Evolutionary conservation across 2,888 invertebrate species (phyloP), one percentile per base, ranked within the genome.

Genomic region (Trissolcus japonicus): DNA sequence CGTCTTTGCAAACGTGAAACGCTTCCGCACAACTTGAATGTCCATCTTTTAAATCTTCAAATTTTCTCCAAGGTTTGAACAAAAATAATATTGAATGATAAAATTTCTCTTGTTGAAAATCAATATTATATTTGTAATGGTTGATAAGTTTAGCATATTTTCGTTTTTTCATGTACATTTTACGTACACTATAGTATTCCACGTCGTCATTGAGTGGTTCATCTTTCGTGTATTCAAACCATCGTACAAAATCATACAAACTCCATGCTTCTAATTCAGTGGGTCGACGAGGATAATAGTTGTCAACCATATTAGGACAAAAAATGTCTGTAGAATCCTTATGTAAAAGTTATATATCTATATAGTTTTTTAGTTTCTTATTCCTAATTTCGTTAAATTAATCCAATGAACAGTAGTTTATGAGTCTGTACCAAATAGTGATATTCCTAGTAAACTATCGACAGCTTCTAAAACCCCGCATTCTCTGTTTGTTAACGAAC

Each of bases 381-480:
- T 50, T 79, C 50, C 79, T 55, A 13, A 76, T 59, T 29, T 68
- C 56, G 56, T 67, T 69, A 6, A 83, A 66, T 84, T 82, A 43
- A 87, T 54, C 86, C 86, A 87, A 79, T 82, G 76, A 51, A 86
- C 83, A 43, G 82, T 84, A 48, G 86, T 87, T 4, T 74, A 29
- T 6, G 82, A 66, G 79, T 86, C 86, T 1, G 85, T 86, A 29
- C 83, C 85, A 72, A 81, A 83, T 43, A 85, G 79, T 9, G 85
- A 69, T 60, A 83, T 79, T 17, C 84, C 82, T 35, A 85, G 59
- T 13, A 86, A 57, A 19, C 83, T 84, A 76, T 85, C 84, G 50
- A 81, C 80, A 66, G 85, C 85, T 82, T 87, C 86, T 13, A 86
- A 75, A 16, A 83, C 77, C 1, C 86, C 86, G 61, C 85, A 86